Evolutionary conservation across 2,113 vertebrate genomes (phyloP).

Genomic region (Antechinus stuartii): DNA sequence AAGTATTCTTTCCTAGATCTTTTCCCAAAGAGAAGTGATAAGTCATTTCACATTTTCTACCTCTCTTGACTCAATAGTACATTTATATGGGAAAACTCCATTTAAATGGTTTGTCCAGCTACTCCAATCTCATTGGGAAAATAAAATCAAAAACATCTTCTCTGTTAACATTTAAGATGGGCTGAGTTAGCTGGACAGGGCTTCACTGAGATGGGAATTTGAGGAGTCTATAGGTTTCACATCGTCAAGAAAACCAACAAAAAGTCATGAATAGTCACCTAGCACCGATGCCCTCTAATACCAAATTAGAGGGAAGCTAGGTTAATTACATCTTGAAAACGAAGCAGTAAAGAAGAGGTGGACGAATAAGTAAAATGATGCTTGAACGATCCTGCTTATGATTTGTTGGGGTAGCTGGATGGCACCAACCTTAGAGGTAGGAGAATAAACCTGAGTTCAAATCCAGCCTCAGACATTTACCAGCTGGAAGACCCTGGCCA

Average conservation of each 20-base stretch:
- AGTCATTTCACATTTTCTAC: no score
- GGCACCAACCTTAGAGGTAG: no score
- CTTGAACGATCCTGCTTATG: not conserved
- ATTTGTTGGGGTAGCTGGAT: no score
- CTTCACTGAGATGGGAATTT: not conserved
- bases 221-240: not conserved
- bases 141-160: not conserved
- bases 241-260: not conserved
- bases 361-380: not conserved
- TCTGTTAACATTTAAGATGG: not conserved
- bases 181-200: not conserved
- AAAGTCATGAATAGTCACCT: not conserved
- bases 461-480: no score
- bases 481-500: no score
- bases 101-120: no score
- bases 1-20: not conserved
- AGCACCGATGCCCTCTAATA: not conserved
- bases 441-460: no score
- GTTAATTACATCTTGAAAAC: not conserved
- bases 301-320: not conserved
- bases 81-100: no score
- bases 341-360: not conserved
- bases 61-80: no score
- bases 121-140: not conserved
- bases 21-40: no score